Evolutionary conservation across 92 coral and sea anemone genomes (phyloP), one percentile per base, ranked within the genome.

Genomic region (Siderastrea siderea): DNA sequence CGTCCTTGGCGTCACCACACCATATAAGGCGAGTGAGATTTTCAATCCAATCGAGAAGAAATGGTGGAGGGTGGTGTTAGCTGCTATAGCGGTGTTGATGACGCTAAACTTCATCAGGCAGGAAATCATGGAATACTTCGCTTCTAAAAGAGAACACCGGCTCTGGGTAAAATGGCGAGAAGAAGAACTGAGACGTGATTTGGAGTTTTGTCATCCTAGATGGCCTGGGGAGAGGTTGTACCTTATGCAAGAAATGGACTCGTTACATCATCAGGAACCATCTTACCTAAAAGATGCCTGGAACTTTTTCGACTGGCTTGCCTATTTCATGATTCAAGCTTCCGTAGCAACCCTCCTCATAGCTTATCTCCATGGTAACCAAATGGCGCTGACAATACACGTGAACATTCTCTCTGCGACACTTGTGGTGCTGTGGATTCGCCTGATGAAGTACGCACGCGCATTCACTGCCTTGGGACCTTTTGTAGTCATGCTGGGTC

Each of bases 221-320:
- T 97, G 99, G 99, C 99, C 99, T 74, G 99, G 98, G 72, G 99
- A 97, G 88, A 93, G 98, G 71, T 7, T 94, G 48, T 97, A 97
- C 83, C 80, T 97, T 13, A 96, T 93, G 96, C 98, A 96, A 66
- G 99, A 97, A 82, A 93, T 94, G 26, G 95, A 94, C 77, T 80
- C 83, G 54, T 78, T 97, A 15, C 95, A 81, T 53, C 93, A 88
- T 2, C 92, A 91, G 57, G 96, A 86, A 46, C 97, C 99, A 6
- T 60, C 96, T 12, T 96, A 97, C 43, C 93, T 95, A 50, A 96
- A 80, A 88, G 98, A 97, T 72, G 89, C 96, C 47, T 97, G 99
- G 99, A 97, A 97, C 67, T 86, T 95, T 62, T 82, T 97, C 70
- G 99, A 97, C 76, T 97, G 99, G 99, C 79, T 95, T 62, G 80